Percentiles rank a stretch among this genome's conserved stretches.
phyloP scores from a whole-genome alignment of 2,797 vertebrate species.

The Erithacus rubecula region DNA sequence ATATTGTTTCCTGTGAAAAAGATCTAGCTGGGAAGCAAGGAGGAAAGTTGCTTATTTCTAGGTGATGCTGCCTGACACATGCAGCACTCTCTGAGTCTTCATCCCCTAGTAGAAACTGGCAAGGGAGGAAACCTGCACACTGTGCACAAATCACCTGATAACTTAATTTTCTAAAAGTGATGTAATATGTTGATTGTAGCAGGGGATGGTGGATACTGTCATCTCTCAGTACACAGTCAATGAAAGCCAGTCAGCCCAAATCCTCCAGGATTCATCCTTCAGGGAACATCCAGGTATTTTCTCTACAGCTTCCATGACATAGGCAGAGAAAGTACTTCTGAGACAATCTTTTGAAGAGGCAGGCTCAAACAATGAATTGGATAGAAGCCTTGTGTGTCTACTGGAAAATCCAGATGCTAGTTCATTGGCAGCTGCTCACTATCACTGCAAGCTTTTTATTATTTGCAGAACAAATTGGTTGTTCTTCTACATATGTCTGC shows the following conservation, averaged over 20 bases:
- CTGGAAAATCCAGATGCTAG: background rate
- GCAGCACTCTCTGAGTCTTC: background rate
- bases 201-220: no score
- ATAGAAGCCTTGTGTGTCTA: background rate
- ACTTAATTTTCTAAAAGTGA: background rate
- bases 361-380: background rate
- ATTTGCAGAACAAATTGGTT: background rate
- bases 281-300: background rate
- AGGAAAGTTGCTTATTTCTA: background rate
- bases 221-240: background rate
- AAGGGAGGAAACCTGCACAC: background rate
- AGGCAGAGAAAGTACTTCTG: background rate
- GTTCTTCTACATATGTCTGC: background rate
- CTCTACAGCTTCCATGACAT: background rate
- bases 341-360: background rate
- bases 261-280: background rate
- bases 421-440: background rate
- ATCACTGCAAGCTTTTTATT: background rate
- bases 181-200: background rate
- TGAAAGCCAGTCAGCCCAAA: background rate
- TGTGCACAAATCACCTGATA: background rate
- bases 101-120: background rate
- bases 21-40: background rate
- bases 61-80: background rate
- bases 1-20: background rate